These are phyloP conservation scores for Fregetta grallaria DNA, from an alignment of 2,113 vertebrate species.

Conservation along the genomic window DNA sequence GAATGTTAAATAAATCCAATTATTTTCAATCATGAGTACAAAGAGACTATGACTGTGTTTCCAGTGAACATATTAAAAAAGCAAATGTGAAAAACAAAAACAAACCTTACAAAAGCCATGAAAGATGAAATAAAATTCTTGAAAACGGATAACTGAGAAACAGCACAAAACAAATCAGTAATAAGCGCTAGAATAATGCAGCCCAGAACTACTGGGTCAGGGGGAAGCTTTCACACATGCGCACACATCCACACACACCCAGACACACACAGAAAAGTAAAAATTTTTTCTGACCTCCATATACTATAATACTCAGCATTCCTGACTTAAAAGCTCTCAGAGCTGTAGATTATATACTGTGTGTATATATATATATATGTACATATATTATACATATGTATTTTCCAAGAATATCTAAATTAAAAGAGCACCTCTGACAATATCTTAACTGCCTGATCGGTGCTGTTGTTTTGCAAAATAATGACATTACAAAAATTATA, in stretches of 20 bases:
- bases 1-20: neutral
- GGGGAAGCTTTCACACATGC: neutral
- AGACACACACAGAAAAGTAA: constrained; percentile 68
- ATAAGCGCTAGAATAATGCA: constrained; percentile 71
- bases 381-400: constrained; percentile 80
- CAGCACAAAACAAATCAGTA: constrained; percentile 60
- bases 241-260: neutral
- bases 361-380: constrained; percentile 81
- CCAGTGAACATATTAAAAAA: neutral
- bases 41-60: neutral
- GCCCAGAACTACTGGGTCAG: constrained; percentile 63
- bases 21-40: neutral
- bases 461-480: constrained; percentile 77
- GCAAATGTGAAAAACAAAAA: neutral
- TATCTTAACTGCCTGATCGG: constrained; percentile 74
- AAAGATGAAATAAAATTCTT: constrained; percentile 55
- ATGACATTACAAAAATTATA: constrained; percentile 76
- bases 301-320: constrained; percentile 83
- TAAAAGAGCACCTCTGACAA: constrained; percentile 80
- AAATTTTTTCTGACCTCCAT: constrained; percentile 77
- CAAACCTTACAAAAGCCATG: constrained; percentile 23
- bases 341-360: constrained; percentile 84
- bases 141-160: constrained; percentile 60
- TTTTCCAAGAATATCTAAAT: constrained; percentile 77
- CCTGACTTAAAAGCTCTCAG: constrained; percentile 83